Conservation (phyloP, 2,797 vertebrate species). For the Lepus oiostolus region DNA sequence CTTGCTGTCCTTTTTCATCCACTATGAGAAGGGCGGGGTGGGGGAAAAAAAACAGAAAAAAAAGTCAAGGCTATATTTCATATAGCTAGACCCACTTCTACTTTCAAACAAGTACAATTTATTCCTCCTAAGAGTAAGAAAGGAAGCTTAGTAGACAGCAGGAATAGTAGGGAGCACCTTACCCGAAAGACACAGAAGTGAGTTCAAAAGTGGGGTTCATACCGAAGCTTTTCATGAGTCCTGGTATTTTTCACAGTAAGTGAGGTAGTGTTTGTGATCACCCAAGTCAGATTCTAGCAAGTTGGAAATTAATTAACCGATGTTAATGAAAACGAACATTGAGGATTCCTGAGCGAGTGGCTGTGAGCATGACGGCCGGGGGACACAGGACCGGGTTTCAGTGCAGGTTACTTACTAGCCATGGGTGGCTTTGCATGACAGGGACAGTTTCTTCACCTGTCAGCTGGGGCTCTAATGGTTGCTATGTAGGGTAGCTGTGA, state of each 20-base stretch:
- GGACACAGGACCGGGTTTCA: neutral
- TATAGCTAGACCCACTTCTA: neutral
- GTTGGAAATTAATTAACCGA: neutral
- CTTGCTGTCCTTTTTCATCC: neutral
- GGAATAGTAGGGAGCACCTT: neutral
- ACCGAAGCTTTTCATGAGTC: neutral
- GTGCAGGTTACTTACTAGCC: neutral
- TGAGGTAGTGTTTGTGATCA: neutral
- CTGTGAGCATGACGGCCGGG: neutral
- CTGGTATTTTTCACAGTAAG: neutral
- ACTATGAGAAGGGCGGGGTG: neutral
- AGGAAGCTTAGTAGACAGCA: conserved; percentile 70
- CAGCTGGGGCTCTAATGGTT: neutral
- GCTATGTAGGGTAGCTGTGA: neutral
- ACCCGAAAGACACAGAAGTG: neutral
- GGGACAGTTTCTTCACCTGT: neutral
- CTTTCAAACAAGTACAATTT: neutral
- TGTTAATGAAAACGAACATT: neutral
- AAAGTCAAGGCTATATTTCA: neutral
- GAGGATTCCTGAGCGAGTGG: neutral
- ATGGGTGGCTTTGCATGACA: neutral
- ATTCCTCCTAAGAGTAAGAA: conserved; percentile 60
- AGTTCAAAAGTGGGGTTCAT: neutral
- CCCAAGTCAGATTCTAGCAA: neutral
- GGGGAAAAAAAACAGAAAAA: too few species aligned